A percentile compares a stretch with the other conserved stretches of the same genome.
These are phyloP conservation scores for Entelurus aequoreus DNA, from an alignment of 2,113 vertebrate species.

Conservation along the genomic window DNA sequence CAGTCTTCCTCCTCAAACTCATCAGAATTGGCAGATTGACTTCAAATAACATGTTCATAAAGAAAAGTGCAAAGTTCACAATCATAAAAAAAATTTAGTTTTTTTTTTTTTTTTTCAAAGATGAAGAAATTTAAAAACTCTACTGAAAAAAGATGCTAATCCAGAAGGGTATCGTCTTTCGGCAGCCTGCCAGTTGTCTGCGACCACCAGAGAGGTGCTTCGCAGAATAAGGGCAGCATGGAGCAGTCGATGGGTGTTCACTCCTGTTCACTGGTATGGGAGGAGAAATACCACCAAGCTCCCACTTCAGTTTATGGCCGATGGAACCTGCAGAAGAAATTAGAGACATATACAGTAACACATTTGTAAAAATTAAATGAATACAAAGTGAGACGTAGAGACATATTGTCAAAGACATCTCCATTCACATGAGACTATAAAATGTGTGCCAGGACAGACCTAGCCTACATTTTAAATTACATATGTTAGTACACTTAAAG, in stretches of 20 bases:
- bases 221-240: slow-evolving; percentile 64
- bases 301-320: slow-evolving; percentile 78
- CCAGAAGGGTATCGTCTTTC: background rate
- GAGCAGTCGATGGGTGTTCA: slow-evolving; percentile 79
- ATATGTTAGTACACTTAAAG: background rate
- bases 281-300: slow-evolving; percentile 51
- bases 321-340: slow-evolving; percentile 83
- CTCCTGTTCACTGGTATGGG: slow-evolving; percentile 73
- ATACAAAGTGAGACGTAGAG: too few relatives aligned
- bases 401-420: too few relatives aligned
- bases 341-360: background rate
- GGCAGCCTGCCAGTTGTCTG: background rate
- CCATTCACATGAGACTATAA: too few relatives aligned
- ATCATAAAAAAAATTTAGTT: slow-evolving; percentile 43
- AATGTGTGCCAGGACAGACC: background rate
- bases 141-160: slow-evolving; percentile 23
- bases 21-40: slow-evolving; percentile 36
- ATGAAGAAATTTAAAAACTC: slow-evolving; percentile 48
- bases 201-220: background rate
- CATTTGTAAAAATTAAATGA: too few relatives aligned
- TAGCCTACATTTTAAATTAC: background rate
- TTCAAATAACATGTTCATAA: slow-evolving; percentile 18
- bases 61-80: slow-evolving; percentile 33
- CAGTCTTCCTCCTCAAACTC: slow-evolving; percentile 4
- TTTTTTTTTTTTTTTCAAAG: slow-evolving; percentile 49